Evolutionary conservation across 2,888 invertebrate genomes (phyloP).

Genomic region (Creontiades dilutus): DNA sequence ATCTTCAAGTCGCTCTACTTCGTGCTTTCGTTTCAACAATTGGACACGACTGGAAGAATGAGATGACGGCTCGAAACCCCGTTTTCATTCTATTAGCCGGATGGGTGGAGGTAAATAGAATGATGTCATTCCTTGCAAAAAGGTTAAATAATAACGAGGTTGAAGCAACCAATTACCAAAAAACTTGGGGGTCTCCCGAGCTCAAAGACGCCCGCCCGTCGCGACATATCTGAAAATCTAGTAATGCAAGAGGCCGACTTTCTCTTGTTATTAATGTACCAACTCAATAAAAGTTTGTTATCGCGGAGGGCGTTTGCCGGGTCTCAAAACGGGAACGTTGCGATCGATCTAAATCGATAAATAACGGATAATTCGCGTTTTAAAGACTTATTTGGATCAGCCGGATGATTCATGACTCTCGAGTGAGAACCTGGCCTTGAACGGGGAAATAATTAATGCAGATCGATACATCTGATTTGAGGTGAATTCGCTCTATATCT

Average conservation of each 20-base stretch:
- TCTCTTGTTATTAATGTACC: not conserved
- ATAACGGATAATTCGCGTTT: not conserved
- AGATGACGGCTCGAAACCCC: not conserved
- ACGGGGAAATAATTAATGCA: not conserved
- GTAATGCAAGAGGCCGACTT: not conserved
- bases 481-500: not conserved
- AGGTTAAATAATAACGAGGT: not conserved
- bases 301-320: not conserved
- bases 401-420: not conserved
- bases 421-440: not conserved
- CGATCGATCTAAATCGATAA: not conserved
- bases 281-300: not conserved
- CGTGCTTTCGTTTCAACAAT: slow-evolving; percentile 34
- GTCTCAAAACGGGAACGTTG: not conserved
- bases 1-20: not conserved
- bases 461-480: not conserved
- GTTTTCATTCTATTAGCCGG: slow-evolving; percentile 2
- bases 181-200: not conserved
- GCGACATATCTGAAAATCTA: slow-evolving; percentile 5
- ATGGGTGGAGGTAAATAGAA: not conserved
- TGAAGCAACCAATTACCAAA: not conserved
- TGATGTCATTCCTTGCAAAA: slow-evolving; percentile 27
- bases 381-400: slow-evolving; percentile 1
- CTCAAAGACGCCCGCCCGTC: not conserved
- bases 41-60: not conserved